A percentile compares a stretch with the other conserved stretches of the same genome.
These are phyloP conservation scores for Dryobotodes eremita DNA, from an alignment of 2,888 invertebrate genomes.

Conservation along the genomic window DNA sequence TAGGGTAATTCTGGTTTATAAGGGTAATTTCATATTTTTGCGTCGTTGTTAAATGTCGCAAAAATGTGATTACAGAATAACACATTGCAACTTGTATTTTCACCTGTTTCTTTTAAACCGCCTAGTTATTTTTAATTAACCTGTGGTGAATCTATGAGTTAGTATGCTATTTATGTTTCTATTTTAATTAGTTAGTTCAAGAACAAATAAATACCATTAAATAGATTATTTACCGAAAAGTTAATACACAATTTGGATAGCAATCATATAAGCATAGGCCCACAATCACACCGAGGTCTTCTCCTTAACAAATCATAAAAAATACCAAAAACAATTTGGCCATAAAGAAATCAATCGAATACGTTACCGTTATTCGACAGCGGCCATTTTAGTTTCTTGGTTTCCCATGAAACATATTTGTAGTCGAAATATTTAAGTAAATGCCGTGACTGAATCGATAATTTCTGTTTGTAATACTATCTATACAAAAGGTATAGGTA, in stretches of 20 bases:
- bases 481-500: constrained; percentile 66
- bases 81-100: too few species aligned
- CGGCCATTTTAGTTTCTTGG: constrained; percentile 71
- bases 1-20: not conserved
- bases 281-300: constrained; percentile 49
- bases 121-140: too few species aligned
- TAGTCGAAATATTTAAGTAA: constrained; percentile 79
- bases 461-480: constrained; percentile 81
- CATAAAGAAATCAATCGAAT: constrained; percentile 84
- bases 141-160: too few species aligned
- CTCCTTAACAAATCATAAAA: constrained; percentile 78
- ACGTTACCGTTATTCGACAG: constrained; percentile 80
- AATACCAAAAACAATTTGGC: constrained; percentile 81
- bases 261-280: constrained; percentile 16
- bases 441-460: constrained; percentile 81
- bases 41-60: too few species aligned
- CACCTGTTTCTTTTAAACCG: too few species aligned
- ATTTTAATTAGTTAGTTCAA: not conserved
- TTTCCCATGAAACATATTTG: constrained; percentile 83
- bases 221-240: too few species aligned
- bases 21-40: too few species aligned
- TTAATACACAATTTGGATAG: not conserved
- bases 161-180: not conserved
- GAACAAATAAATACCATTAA: not conserved
- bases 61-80: too few species aligned